Evolutionary conservation across 2,113 vertebrate genomes (phyloP).

Genomic region (Cryptotis parvus): DNA sequence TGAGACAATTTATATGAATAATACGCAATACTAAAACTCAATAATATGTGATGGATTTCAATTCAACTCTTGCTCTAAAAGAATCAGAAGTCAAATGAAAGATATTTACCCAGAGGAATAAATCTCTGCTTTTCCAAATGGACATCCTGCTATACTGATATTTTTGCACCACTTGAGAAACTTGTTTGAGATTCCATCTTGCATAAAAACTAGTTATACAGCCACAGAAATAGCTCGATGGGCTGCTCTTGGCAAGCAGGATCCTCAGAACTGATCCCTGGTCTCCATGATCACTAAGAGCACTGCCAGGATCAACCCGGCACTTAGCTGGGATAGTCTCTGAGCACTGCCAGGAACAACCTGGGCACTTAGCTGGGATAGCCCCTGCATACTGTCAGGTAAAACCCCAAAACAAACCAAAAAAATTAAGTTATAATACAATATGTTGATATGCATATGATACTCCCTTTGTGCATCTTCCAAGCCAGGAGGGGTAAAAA

Average conservation of each 20-base stretch:
- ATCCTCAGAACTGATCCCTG: too few species aligned
- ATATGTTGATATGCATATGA: neutral
- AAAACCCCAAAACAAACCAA: too few species aligned
- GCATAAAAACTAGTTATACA: neutral
- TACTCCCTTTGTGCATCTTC: neutral
- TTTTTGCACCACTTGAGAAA: conserved; percentile 32
- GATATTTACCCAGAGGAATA: neutral
- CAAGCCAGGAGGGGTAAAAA: conserved; percentile 1
- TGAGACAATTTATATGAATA: neutral
- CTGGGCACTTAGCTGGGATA: too few species aligned
- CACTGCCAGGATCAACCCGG: too few species aligned
- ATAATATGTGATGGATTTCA: neutral
- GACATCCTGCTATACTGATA: neutral
- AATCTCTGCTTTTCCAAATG: neutral
- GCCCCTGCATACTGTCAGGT: too few species aligned
- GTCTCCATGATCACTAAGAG: too few species aligned
- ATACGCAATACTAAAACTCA: neutral
- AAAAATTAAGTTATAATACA: neutral
- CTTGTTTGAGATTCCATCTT: conserved; percentile 1
- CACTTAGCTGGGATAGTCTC: too few species aligned
- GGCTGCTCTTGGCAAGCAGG: too few species aligned
- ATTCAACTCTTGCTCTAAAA: conserved; percentile 22
- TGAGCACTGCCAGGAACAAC: too few species aligned
- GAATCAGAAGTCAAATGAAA: neutral
- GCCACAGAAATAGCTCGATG: too few species aligned